Percentiles rank a stretch among this genome's conserved stretches.
These are phyloP conservation scores for Elephantulus edwardii DNA, from an alignment of 2,113 vertebrate species.

Conservation along the genomic window DNA sequence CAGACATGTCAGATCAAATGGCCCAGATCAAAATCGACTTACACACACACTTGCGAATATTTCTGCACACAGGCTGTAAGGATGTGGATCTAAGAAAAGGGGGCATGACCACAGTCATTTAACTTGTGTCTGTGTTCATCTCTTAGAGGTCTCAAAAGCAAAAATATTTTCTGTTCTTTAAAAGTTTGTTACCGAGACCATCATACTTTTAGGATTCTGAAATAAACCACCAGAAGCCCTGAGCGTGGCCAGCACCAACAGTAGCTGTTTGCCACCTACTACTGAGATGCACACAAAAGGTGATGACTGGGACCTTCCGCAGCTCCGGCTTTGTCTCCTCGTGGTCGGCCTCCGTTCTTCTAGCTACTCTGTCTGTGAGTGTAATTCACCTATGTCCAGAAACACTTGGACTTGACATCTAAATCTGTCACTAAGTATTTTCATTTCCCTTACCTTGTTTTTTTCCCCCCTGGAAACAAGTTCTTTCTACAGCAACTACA, in stretches of 20 bases:
- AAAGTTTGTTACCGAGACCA: too few relatives aligned
- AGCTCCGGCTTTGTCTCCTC: too few relatives aligned
- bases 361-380: not conserved
- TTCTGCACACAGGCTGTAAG: constrained; percentile 2
- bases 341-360: not conserved
- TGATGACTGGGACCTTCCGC: not conserved
- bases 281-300: not conserved
- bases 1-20: not conserved
- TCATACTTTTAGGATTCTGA: not conserved
- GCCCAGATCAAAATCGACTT: constrained; percentile 16
- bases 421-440: not conserved
- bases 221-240: not conserved
- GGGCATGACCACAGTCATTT: not conserved
- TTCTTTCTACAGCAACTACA: constrained; percentile 14
- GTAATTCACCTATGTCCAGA: not conserved
- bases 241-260: too few relatives aligned
- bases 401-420: not conserved
- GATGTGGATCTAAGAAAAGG: not conserved
- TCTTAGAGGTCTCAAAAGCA: not conserved
- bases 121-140: not conserved
- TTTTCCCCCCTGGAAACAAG: constrained; percentile 12
- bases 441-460: not conserved
- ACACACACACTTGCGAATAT: constrained; percentile 17
- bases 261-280: not conserved
- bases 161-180: not conserved